Evolutionary conservation across 1,140 invertebrate species (phyloP), one percentile per base, ranked within the genome.

Genomic region (Hestina assimilis): DNA sequence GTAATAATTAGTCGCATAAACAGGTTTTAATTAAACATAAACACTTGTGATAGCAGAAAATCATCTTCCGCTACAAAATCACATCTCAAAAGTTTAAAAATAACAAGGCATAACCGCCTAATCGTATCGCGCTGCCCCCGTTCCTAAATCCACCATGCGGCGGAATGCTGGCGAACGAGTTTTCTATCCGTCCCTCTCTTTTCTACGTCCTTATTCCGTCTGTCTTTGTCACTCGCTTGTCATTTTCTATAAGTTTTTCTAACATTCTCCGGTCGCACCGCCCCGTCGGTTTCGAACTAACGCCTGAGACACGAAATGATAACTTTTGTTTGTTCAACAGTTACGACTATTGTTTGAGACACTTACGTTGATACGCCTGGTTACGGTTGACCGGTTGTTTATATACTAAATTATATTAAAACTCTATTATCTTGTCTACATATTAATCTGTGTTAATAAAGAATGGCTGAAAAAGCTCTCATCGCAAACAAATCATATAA

Each of bases 191-290:
- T 83, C 84, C 71, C 62, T 73, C 61, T 87, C 83, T 63, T 72
- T 60, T 75, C 67, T 77, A 87, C 63, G 73, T 69, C 70, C 62
- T 64, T 63, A 55, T 63, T 79, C 53, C 72, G 58, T 59, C 83
- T 68, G 74, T 87, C 83, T 69, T 70, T 76, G 74, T 87, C 84
- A 71, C 71, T 68, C 64, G 73, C 82, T 83, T 87, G 84, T 87
- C 84, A 85, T 87, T 87, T 87, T 87, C 84, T 87, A 87, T 87
- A 85, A 87, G 81, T 85, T 87, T 87, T 87, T 87, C 84, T 87
- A 85, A 85, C 79, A 83, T 87, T 83, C 80, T 75, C 78, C 68
- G 72, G 69, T 62, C 65, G 68, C 68, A 62, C 77, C 74, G 79
- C 72, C 75, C 75, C 75, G 75, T 78, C 76, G 71, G 80, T 82